phyloP scores from a whole-genome alignment of 2,113 vertebrate genomes.

The Macquaria ambigua region DNA sequence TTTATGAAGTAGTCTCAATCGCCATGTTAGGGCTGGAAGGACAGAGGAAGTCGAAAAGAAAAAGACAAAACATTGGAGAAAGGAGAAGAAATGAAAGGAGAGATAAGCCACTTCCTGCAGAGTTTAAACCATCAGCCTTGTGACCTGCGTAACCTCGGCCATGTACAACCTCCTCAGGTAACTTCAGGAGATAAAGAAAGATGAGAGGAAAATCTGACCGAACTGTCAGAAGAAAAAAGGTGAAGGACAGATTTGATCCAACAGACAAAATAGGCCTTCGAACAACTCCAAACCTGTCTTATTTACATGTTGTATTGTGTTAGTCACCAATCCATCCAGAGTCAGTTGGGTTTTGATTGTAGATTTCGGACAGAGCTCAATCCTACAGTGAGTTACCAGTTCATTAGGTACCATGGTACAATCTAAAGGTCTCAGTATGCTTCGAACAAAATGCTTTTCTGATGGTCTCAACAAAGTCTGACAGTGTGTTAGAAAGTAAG shows the following conservation, averaged over 20 bases:
- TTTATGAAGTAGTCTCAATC: slow-evolving; percentile 11
- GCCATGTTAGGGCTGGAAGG: not conserved
- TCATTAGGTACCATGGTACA: not conserved
- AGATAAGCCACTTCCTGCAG: not conserved
- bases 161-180: slow-evolving; percentile 26
- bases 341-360: not conserved
- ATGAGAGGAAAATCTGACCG: not conserved
- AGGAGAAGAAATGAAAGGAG: not conserved
- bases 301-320: not conserved
- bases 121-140: slow-evolving; percentile 7
- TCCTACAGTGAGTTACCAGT: too few species aligned
- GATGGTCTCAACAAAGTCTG: not conserved
- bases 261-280: not conserved
- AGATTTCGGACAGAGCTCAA: not conserved
- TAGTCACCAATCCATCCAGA: not conserved
- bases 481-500: not conserved
- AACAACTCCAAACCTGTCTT: slow-evolving; percentile 7
- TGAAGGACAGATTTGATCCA: not conserved
- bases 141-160: slow-evolving; percentile 4
- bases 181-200: not conserved
- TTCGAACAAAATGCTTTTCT: not conserved
- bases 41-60: not conserved
- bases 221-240: not conserved
- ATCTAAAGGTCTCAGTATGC: not conserved
- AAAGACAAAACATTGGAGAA: not conserved